A percentile compares a stretch with the other conserved stretches of the same genome.
These are phyloP conservation scores for Pogonognathellus flavescens DNA, from an alignment of 1,140 invertebrate species.

Conservation along the genomic window DNA sequence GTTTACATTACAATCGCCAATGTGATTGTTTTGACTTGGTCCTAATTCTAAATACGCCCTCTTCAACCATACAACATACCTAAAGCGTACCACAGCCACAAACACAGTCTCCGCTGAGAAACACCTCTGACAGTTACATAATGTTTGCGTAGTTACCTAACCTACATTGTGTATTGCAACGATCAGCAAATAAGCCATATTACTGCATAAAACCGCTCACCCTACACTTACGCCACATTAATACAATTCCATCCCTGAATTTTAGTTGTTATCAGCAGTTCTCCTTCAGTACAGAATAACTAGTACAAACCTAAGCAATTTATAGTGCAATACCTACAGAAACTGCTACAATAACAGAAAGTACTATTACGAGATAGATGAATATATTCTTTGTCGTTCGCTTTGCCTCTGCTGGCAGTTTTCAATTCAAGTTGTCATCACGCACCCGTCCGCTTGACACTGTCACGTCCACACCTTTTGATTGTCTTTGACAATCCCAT, in stretches of 20 bases:
- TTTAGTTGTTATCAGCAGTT: not conserved
- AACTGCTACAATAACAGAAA: too few species aligned
- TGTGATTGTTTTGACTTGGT: too few species aligned
- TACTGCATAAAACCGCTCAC: not conserved
- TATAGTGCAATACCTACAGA: too few species aligned
- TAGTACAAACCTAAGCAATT: too few species aligned
- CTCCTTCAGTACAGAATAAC: not conserved
- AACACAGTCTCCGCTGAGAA: too few species aligned
- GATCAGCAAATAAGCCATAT: not conserved
- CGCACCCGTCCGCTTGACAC: slow-evolving; percentile 30
- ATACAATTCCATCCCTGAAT: not conserved
- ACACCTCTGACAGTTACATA: too few species aligned
- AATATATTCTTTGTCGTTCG: slow-evolving; percentile 15
- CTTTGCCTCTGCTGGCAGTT: slow-evolving; percentile 26
- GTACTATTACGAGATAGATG: slow-evolving; percentile 25
- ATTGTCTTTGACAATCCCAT: slow-evolving; percentile 51
- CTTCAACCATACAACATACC: too few species aligned
- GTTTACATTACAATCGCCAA: too few species aligned
- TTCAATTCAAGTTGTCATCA: slow-evolving; percentile 47
- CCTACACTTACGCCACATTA: not conserved
- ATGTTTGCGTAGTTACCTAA: too few species aligned
- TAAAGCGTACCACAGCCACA: too few species aligned
- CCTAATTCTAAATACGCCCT: too few species aligned
- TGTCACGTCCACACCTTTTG: slow-evolving; percentile 51
- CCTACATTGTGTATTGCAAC: too few species aligned